Evolutionary conservation across 2,888 invertebrate species (phyloP).

Genomic region (Ectemnius lituratus): DNA sequence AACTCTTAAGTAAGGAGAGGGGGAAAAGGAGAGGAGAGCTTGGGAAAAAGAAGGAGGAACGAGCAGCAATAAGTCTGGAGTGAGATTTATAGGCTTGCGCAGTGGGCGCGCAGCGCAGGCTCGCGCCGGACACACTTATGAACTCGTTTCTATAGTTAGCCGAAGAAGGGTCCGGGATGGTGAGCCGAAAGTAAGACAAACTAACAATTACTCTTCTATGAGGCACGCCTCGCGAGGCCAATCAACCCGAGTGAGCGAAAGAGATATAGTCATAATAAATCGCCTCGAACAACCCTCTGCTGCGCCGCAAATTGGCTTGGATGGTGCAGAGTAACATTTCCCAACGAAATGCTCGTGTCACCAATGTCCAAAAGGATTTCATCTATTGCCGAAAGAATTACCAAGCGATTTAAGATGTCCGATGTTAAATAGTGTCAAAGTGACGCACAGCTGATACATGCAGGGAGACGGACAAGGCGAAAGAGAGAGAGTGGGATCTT

Average conservation of each 20-base stretch:
- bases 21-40: constrained; percentile 23
- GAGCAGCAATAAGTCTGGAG: constrained; percentile 26
- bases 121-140: constrained; percentile 45
- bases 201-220: constrained; percentile 34
- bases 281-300: not conserved
- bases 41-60: no score
- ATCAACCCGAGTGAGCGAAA: constrained; percentile 12
- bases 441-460: constrained; percentile 1
- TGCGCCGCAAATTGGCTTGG: not conserved
- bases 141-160: constrained; percentile 63
- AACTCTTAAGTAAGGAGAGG: not conserved
- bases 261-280: constrained; percentile 9
- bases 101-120: constrained; percentile 3
- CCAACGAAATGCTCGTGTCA: no score
- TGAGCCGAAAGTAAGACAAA: constrained; percentile 34
- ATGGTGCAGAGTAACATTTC: no score
- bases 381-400: no score
- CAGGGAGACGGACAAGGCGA: not conserved
- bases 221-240: not conserved
- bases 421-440: not conserved
- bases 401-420: no score
- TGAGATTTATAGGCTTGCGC: constrained; percentile 35
- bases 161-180: constrained; percentile 14
- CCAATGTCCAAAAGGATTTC: no score
- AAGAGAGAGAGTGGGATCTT: constrained; percentile 1